Evolutionary conservation across 2,888 invertebrate species (phyloP), one percentile per base, ranked within the genome.

Genomic region (Pandemis cinnamomeana): DNA sequence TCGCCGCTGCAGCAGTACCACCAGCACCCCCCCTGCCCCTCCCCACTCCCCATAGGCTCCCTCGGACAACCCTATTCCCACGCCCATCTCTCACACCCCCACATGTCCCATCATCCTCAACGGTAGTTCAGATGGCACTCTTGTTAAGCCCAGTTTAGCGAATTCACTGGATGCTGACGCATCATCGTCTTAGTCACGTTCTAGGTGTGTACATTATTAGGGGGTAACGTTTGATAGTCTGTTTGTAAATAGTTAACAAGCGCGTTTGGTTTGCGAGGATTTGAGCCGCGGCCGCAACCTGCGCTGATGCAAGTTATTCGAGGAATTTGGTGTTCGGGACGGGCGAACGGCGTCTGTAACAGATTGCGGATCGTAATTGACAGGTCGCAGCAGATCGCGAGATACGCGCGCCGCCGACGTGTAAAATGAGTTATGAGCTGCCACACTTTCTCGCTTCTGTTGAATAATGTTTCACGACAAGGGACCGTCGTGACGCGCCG

Each of bases 31-130:
- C 95, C 96, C 80, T 96, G 96, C 87, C 96, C 96, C 76, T 97
- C 97, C 81, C 97, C 97, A 75, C 95, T 97, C 80, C 96, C 96
- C 80, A 95, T 94, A 77, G 85, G 93, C 82, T 92, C 94, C 48
- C 83, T 94, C 77, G 92, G 93, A 67, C 95, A 95, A 82, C 94
- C 94, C 55, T 94, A 94, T 82, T 92, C 93, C 64, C 94, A 94
- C 83, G 93, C 93, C 78, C 95, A 93, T 83, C 88, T 94, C 86
- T 95, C 95, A 80, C 96, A 96, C 86, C 95, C 96, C 77, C 96
- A 96, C 89, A 96, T 96, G 91, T 96, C 96, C 66, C 96, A 96
- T 87, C 97, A 97, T 92, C 96, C 97, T 83, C 97, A 97, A 93
- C 97, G 97, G 96, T 97, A 97, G 96, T 95, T 89, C 79, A 75